phyloP scores from a whole-genome alignment of 2,113 vertebrate species.

The Lepidothrix coronata region DNA sequence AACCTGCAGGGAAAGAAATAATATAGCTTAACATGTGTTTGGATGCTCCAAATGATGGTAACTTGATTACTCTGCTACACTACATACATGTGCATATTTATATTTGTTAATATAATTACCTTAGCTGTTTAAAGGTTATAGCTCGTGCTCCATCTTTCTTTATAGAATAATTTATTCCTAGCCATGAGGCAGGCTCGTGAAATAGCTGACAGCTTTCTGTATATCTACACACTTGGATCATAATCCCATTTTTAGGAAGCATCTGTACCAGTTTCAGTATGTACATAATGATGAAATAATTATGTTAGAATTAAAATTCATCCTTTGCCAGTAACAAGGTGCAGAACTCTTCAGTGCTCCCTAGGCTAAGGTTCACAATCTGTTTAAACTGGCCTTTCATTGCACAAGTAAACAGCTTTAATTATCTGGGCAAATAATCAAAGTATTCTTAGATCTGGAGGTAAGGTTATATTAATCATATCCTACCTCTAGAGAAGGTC shows the following conservation, averaged over 20 bases:
- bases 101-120: not conserved
- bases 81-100: not conserved
- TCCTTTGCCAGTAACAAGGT: conserved; percentile 35
- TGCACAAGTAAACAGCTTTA: conserved; percentile 47
- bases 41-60: not conserved
- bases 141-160: not conserved
- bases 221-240: conserved; percentile 1
- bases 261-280: not conserved
- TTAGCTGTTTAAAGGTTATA: not conserved
- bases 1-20: not conserved
- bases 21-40: not conserved
- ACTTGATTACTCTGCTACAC: not conserved
- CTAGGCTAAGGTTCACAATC: conserved; percentile 54
- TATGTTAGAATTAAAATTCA: conserved; percentile 51
- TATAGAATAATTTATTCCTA: conserved; percentile 13
- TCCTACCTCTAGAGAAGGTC: conserved; percentile 38
- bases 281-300: conserved; percentile 53
- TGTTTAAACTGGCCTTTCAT: conserved; percentile 55
- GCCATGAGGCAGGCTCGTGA: not conserved
- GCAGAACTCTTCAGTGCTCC: conserved; percentile 32
- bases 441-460: conserved; percentile 22
- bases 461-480: conserved; percentile 36
- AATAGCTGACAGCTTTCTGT: conserved; percentile 23
- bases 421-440: conserved; percentile 52
- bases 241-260: conserved; percentile 15